Percentiles rank a stretch among this genome's conserved stretches.
Conservation (phyloP, 2,797 vertebrate genomes). For the Trichosurus vulpecula region DNA sequence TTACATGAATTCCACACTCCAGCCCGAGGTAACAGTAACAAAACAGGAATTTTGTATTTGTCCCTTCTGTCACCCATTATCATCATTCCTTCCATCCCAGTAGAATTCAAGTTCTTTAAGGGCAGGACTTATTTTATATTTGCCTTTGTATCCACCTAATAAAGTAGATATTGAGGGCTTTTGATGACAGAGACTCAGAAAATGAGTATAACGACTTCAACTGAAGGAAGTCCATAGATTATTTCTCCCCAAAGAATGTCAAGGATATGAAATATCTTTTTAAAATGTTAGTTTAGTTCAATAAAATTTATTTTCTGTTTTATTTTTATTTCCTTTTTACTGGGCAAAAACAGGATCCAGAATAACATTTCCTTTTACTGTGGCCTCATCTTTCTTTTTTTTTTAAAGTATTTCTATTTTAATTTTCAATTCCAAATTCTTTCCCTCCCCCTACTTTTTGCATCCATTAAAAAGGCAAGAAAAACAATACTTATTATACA, state of each 20-base stretch:
- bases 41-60: too few species aligned
- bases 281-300: not conserved
- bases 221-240: not conserved
- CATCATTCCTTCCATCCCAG: not conserved
- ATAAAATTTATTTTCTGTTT: not conserved
- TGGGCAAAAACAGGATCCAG: not conserved
- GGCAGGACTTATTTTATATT: not conserved
- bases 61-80: not conserved
- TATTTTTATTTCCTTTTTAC: not conserved
- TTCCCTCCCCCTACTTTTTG: too few species aligned
- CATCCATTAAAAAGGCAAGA: too few species aligned
- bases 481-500: too few species aligned
- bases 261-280: not conserved
- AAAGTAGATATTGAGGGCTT: not conserved
- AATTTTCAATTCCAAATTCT: too few species aligned
- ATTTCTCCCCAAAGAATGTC: not conserved
- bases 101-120: not conserved
- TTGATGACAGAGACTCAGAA: not conserved
- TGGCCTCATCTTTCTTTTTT: not conserved
- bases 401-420: too few species aligned
- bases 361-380: not conserved
- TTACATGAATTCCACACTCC: too few species aligned
- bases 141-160: not conserved
- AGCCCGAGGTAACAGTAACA: too few species aligned
- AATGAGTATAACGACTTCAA: not conserved